A percentile compares a stretch with the other conserved stretches of the same genome.
phyloP scores from a whole-genome alignment of 2,797 vertebrate species.

The Siniperca scherzeri region DNA sequence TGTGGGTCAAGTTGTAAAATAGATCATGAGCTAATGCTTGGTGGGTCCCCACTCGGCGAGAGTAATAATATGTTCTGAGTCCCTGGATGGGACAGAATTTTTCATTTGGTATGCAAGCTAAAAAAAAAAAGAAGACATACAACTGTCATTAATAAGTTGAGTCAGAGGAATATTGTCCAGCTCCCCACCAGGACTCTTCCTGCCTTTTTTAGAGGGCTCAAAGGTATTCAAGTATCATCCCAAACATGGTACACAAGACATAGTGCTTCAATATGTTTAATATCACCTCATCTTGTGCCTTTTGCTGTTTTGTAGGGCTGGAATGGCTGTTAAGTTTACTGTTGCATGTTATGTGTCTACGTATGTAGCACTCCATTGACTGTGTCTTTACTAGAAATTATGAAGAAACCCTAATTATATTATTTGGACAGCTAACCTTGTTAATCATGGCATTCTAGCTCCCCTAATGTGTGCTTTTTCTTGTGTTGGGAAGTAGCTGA shows the following conservation, averaged over 20 bases:
- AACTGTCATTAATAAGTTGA: not conserved
- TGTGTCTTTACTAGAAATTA: not conserved
- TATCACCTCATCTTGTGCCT: not conserved
- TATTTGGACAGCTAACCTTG: not conserved
- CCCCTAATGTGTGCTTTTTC: not conserved
- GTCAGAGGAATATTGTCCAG: not conserved
- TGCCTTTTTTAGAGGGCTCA: not conserved
- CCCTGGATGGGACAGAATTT: not conserved
- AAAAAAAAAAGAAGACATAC: not conserved
- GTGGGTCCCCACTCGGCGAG: not conserved
- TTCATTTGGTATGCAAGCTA: not conserved
- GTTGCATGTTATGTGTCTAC: not conserved
- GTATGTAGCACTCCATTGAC: not conserved
- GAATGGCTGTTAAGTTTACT: not conserved
- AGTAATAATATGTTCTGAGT: not conserved
- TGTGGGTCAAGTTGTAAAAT: not conserved
- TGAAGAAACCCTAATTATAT: not conserved
- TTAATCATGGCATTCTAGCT: not conserved
- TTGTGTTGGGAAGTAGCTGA: slow-evolving; percentile 25
- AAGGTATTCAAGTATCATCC: not conserved
- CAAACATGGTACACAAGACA: not conserved
- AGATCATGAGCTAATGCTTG: not conserved
- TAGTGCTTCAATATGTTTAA: not conserved
- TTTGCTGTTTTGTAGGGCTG: not conserved
- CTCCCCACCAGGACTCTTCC: not conserved